phyloP scores from a whole-genome alignment of 1,140 invertebrate species.

The Cryptotermes secundus region DNA sequence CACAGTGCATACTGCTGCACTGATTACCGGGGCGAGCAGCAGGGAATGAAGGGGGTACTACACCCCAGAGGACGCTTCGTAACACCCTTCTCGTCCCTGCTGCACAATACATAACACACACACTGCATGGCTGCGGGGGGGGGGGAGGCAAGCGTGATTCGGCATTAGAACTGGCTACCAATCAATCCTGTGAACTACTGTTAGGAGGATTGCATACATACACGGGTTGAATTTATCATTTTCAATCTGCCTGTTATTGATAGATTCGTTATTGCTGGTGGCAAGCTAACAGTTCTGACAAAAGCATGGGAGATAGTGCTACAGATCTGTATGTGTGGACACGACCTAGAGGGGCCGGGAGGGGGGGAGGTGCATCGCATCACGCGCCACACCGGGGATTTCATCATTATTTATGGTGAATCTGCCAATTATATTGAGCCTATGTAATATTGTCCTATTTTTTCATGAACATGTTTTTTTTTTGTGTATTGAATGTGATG shows the following conservation, averaged over 20 bases:
- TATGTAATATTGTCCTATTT: conserved; percentile 3
- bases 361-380: background rate
- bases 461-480: conserved; percentile 13
- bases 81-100: background rate
- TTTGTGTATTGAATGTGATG: background rate
- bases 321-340: background rate
- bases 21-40: conserved; percentile 21
- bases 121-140: background rate
- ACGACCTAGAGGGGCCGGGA: background rate
- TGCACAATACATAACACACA: conserved; percentile 8
- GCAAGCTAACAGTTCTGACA: background rate
- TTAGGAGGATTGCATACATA: conserved; percentile 12
- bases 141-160: background rate
- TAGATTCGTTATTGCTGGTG: conserved; percentile 9
- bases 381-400: background rate
- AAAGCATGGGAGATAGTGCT: background rate
- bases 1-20: conserved; percentile 20
- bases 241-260: conserved; percentile 3
- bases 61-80: background rate
- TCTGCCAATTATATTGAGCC: conserved; percentile 11
- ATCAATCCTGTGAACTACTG: conserved; percentile 5
- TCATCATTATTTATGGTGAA: conserved; percentile 14
- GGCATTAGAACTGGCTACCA: background rate
- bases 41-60: background rate
- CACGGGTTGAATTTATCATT: conserved; percentile 16